Base-by-base conservation (phyloP, 2,888 invertebrate genomes). In the Pedicia rivosa region DNA sequence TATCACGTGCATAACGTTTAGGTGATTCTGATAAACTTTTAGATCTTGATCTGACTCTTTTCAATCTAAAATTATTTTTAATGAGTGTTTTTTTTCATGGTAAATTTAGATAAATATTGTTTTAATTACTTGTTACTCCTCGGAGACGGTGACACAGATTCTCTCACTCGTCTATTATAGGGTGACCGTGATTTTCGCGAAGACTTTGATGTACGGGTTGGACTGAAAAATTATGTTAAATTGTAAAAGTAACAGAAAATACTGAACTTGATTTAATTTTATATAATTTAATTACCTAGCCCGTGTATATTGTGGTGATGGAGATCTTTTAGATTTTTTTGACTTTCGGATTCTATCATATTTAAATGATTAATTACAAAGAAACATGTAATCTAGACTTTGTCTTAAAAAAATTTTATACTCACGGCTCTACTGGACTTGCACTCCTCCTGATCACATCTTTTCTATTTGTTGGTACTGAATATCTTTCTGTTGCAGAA, bases 161-260 rank as follows among this genome's bases (percentile, higher is more conserved):
- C 56, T 14, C 53, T 43, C 15, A 51, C 49, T 14, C 58, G 52
- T 36, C 55, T 58, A 40, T 55, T 52, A 38, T 56, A 49, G 0
- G 66, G 65, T 3, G 66, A 63, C 38, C 66, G 53, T 12, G 66
- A 64, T 35, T 58, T 51, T 26, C 66, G 57, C 48, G 62, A 62
- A 28, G 48, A 52, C 35, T 41, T 40, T 12, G 12, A 17, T 26
- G 35, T 17, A 26, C 35, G 35, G 8, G 35, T 17, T 8, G 35
- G 25, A 16, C 35, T 24, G n/a, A 24, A n/a, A 24, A 10, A 10
- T 24, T 3, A 24, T 24, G 8, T 24, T 5, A n/a, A n/a, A n/a
- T n/a, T n/a, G n/a, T n/a, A n/a, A 24, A 7, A 4, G 3, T 24
- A 10, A 24, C 8, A 24, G 4, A 37, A 41, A 20, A 36, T 16